These are phyloP conservation scores for Zhengitettix transpicula DNA, from an alignment of 2,888 invertebrate species.

Conservation along the genomic window DNA sequence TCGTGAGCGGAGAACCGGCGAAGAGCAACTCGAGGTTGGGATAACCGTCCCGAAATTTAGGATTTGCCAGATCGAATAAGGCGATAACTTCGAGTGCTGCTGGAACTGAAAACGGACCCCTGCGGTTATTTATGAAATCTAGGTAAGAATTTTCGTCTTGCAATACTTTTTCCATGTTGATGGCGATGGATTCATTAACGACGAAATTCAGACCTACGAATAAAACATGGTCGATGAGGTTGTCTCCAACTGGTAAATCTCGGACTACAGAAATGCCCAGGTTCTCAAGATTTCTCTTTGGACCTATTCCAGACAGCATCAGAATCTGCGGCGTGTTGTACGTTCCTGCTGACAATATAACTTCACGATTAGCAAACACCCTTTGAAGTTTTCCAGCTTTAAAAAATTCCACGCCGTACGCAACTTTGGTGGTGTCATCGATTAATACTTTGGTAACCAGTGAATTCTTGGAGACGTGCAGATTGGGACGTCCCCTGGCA, in stretches of 20 bases:
- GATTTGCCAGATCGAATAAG: too few species aligned
- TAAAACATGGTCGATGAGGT: constrained; percentile 67
- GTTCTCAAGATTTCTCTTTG: constrained; percentile 36
- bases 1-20: too few species aligned
- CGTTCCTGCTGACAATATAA: constrained; percentile 25
- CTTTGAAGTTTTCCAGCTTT: constrained; percentile 29
- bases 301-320: constrained; percentile 45
- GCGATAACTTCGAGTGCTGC: constrained; percentile 32
- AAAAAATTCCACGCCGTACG: constrained; percentile 11
- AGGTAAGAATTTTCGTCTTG: constrained; percentile 17
- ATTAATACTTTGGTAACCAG: constrained; percentile 13
- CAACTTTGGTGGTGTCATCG: constrained; percentile 19
- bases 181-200: constrained; percentile 41
- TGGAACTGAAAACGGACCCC: constrained; percentile 57
- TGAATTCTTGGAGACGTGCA: constrained; percentile 16
- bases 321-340: constrained; percentile 19
- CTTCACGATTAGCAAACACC: constrained; percentile 32
- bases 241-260: constrained; percentile 60
- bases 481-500: constrained; percentile 10
- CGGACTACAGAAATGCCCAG: constrained; percentile 42
- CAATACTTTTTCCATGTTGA: neutral
- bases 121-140: constrained; percentile 42
- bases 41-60: too few species aligned
- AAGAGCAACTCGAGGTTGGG: too few species aligned
- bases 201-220: constrained; percentile 55